phyloP scores from a whole-genome alignment of 2,888 invertebrate genomes.

The Candidula unifasciata region DNA sequence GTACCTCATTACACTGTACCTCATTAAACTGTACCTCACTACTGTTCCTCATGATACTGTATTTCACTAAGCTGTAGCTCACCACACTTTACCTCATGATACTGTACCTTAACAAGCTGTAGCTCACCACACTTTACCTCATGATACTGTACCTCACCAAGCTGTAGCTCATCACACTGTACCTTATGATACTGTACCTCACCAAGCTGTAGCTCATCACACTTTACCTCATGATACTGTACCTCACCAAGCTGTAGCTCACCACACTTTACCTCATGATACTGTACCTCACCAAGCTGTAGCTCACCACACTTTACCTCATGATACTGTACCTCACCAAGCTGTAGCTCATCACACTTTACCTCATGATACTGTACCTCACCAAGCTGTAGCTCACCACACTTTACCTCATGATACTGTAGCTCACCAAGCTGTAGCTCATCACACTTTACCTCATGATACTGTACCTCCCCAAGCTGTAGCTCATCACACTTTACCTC shows the following conservation, averaged over 20 bases:
- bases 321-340: neutral
- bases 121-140: neutral
- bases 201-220: conserved; percentile 2
- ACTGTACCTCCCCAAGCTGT: neutral
- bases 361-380: neutral
- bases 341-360: neutral
- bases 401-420: neutral
- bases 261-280: neutral
- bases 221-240: neutral
- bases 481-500: neutral
- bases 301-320: neutral
- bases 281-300: neutral
- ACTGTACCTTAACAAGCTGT: neutral
- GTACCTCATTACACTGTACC: conserved; percentile 9
- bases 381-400: neutral
- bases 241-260: neutral
- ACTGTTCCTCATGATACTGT: neutral
- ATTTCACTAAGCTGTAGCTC: neutral
- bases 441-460: neutral
- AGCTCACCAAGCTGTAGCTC: neutral
- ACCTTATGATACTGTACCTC: neutral
- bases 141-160: neutral
- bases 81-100: conserved; percentile 20
- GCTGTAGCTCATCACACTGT: neutral
- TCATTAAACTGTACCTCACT: conserved; percentile 41